Percentiles rank a stretch among this genome's conserved stretches.
Evolutionary conservation across 2,888 invertebrate genomes (phyloP).

Genomic region (Noctua comes): DNA sequence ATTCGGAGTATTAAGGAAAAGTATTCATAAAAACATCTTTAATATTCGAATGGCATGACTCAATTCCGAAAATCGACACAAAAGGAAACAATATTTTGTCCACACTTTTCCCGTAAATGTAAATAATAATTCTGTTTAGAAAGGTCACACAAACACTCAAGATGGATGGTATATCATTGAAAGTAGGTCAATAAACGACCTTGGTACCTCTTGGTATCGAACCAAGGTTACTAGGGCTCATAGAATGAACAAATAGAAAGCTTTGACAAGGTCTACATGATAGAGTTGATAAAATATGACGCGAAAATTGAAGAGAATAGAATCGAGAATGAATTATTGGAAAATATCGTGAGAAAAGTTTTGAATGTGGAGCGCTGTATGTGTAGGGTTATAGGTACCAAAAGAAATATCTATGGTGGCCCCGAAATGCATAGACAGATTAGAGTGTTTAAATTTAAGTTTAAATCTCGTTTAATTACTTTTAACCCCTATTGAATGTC

Average conservation of each 20-base stretch:
- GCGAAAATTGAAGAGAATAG: neutral
- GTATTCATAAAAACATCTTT: neutral
- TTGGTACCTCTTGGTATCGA: slow-evolving; percentile 21
- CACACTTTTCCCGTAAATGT: neutral
- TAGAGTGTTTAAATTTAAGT: neutral
- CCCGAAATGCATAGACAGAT: neutral
- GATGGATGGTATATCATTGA: slow-evolving; percentile 2
- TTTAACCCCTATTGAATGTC: neutral
- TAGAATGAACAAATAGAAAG: slow-evolving; percentile 30
- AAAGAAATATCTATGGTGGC: neutral
- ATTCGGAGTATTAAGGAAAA: neutral
- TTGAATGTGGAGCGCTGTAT: neutral
- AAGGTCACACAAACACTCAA: slow-evolving; percentile 17
- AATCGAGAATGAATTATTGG: neutral
- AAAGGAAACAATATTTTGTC: neutral
- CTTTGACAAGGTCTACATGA: slow-evolving; percentile 27
- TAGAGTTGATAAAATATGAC: neutral
- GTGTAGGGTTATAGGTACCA: neutral
- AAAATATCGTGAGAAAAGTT: neutral
- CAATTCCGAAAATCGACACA: neutral
- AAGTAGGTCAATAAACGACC: slow-evolving; percentile 28
- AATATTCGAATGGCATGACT: neutral
- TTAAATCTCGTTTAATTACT: neutral
- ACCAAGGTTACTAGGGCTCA: slow-evolving; percentile 32
- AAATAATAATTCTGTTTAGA: neutral